Base-by-base conservation (phyloP, 2,888 invertebrate species). In the Hirudinaria manillensis region DNA sequence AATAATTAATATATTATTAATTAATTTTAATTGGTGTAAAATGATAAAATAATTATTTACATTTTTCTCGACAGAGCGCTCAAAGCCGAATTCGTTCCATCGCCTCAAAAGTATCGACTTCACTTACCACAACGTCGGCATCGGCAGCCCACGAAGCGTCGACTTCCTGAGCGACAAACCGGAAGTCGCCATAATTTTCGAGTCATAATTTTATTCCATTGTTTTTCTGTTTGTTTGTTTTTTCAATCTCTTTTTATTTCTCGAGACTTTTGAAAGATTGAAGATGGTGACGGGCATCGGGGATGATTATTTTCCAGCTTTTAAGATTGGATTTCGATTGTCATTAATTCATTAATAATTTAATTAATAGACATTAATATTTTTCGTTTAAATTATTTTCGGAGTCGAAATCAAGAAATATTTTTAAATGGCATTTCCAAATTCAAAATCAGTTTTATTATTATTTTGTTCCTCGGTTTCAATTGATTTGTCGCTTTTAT, bases 61-160 rank as follows among this genome's bases (percentile, higher is more conserved):
- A 2, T 74, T 70, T 2, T 45, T 45, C 16, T 45, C 45, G 13
- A 21, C 71, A 77, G 77, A 76, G 75, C 66, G 77, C 77, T 56
- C 77, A 77, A 55, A 72, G 51, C 53, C 76, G 77, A 24, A 77
- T 77, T 61, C 73, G 77, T 19, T 77, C 76, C 34, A 77, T 76
- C 38, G 77, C 67, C 32, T 70, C 70, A 21, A 74, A 76, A 51
- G 36, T 75, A 21, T 27, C 72, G 24, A 29, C 27, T 7, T 29
- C 72, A 56, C 27, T 51, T 1, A 70, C 70, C 21, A 70, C 70
- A 34, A 24, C 70, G 13, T 45, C 70, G 24, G 7, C 70, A 7
- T 45, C 70, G 1, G 24, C 70, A 24, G 61, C 29, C 45, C 45
- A 45, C 45, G 45, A 45, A 10, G 45, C 45, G 16, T 16, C 45